phyloP scores from a whole-genome alignment of 2,113 vertebrate species.

The Chauna torquata region DNA sequence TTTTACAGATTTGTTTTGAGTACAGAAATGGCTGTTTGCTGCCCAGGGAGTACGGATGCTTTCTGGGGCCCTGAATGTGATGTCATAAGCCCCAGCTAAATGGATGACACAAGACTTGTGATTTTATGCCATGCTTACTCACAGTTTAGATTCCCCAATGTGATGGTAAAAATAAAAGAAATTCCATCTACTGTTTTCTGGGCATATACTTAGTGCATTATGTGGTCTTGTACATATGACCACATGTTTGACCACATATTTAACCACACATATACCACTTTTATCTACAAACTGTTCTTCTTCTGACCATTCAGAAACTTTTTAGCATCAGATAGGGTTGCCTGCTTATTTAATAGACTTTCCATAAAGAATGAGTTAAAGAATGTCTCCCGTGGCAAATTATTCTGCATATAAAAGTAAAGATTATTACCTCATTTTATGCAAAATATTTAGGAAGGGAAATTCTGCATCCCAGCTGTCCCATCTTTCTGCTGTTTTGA shows the following conservation, averaged over 20 bases:
- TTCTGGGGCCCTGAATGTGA: neutral
- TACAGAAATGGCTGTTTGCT: neutral
- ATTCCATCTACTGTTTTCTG: neutral
- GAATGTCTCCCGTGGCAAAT: neutral
- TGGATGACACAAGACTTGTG: neutral
- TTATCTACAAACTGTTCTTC: neutral
- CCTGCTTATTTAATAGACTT: neutral
- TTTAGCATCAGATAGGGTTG: neutral
- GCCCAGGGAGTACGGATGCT: neutral
- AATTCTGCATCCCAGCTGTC: neutral
- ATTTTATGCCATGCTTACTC: neutral
- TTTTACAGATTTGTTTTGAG: neutral
- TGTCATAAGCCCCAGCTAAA: neutral
- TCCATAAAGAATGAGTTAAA: neutral
- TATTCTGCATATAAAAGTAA: neutral
- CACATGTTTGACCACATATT: neutral
- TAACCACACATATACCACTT: neutral
- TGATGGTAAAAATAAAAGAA: neutral
- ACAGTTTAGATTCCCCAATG: neutral
- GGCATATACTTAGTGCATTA: neutral
- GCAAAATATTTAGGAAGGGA: neutral
- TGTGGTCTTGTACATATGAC: neutral
- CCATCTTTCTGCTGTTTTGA: neutral
- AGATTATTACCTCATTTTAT: neutral
- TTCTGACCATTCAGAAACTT: neutral